Evolutionary conservation across 2,797 vertebrate species (phyloP).

Genomic region (Lepus townsendii): DNA sequence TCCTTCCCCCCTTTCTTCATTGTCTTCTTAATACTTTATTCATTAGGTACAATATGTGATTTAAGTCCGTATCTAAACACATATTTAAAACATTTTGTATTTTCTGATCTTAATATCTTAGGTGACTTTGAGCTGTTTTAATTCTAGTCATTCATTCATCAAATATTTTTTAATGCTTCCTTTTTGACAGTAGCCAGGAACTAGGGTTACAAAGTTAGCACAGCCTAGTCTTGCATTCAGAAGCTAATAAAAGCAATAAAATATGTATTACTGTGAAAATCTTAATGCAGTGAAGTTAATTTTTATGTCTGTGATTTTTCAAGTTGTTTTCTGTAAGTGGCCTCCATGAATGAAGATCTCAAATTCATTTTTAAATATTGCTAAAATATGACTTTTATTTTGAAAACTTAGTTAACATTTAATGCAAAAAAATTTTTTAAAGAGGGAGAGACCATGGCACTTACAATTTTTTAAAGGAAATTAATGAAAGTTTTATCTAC

Average conservation of each 20-base stretch:
- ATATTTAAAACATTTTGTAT: background rate
- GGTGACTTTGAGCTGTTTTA: background rate
- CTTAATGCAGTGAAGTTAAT: background rate
- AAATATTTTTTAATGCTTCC: background rate
- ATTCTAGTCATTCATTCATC: background rate
- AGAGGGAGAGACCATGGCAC: background rate
- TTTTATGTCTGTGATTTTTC: constrained; percentile 21
- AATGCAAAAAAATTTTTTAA: constrained; percentile 45
- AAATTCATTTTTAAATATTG: constrained; percentile 55
- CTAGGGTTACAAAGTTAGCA: background rate
- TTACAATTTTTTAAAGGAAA: constrained; percentile 67
- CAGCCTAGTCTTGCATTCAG: background rate
- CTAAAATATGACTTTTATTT: constrained; percentile 50
- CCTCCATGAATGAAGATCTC: background rate
- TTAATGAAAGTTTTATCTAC: constrained; percentile 57
- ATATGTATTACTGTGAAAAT: background rate
- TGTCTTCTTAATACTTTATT: background rate
- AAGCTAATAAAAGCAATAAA: constrained; percentile 3
- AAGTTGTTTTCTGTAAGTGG: constrained; percentile 47
- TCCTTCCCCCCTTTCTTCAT: background rate
- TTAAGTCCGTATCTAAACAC: background rate
- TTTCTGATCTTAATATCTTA: background rate
- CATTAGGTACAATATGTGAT: background rate
- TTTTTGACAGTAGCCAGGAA: background rate
- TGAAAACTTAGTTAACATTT: constrained; percentile 62